Base-by-base conservation (phyloP, 2,113 vertebrate genomes). In the Corythaixoides concolor region DNA sequence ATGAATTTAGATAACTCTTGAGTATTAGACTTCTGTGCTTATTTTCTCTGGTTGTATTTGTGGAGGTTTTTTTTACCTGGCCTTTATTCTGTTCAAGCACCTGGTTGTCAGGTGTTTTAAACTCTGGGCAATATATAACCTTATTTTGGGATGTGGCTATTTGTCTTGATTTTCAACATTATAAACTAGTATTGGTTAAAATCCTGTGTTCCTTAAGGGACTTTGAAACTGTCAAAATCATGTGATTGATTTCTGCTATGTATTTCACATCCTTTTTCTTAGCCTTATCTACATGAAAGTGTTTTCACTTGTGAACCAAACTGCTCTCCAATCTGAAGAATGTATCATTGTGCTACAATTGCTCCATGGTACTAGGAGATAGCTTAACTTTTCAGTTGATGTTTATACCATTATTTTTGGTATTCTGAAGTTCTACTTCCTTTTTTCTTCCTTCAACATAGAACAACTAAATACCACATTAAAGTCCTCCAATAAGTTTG, bases 161-260 rank as follows among this genome's bases (percentile, higher is more conserved):
- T 88, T 72, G 8, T 67, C 41, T 3, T 41, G 28, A 56, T 75
- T 92, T 79, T 88, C 24, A 37, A 27, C 20, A 45, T n/a, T 60
- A 41, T 55, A 83, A 76, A 28, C 2, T 18, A 50, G 53, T 55
- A 63, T 28, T 50, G 20, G 5, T 14, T 88, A 82, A 89, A 78
- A 47, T 26, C 0, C 2, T 26, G 55, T 5, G 8, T 55, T 67
- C 9, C 8, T 58, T 81, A 35, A 59, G 8, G 0, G 19, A 33
- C 32, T 58, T 12, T 58, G 1, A 77, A 80, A 64, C 11, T 79
- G 8, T 50, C 30, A 86, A 79, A 91, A 55, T 3, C 8, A 43
- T 2, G 15, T 52, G 47, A 32, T 39, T 69, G 8, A 43, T 62
- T 49, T 62, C n/a, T 69, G 12, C 12, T 81, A 12, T 84, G 19